Conservation (phyloP, 2,113 vertebrate genomes). For the Coracopsis vasa region DNA sequence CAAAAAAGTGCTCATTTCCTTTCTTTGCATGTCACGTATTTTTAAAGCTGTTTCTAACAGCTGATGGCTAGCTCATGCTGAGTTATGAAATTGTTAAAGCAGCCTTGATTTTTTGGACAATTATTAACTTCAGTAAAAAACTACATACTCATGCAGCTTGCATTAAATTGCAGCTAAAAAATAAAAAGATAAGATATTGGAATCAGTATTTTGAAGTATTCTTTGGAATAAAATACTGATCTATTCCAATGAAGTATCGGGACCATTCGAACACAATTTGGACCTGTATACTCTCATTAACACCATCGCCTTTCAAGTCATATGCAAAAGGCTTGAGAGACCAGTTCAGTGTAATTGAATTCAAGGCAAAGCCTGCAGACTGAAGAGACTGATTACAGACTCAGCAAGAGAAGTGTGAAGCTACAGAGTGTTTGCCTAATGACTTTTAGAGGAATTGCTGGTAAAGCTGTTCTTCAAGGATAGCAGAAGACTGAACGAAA, state of each 20-base stretch:
- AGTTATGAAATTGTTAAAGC: conserved; percentile 3
- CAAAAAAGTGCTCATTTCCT: not conserved
- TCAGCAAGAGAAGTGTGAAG: not conserved
- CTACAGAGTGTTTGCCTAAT: not conserved
- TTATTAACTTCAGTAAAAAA: not conserved
- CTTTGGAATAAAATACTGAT: not conserved
- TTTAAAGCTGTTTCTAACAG: not conserved
- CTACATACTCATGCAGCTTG: not conserved
- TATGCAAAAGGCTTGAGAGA: not conserved
- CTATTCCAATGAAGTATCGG: not conserved
- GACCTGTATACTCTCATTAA: not conserved
- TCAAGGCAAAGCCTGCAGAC: not conserved
- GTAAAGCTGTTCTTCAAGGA: not conserved
- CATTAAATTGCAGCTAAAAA: not conserved
- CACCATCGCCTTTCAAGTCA: not conserved
- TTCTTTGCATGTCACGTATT: not conserved
- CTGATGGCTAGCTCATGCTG: not conserved
- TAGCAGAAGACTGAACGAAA: not conserved
- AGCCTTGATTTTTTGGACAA: not conserved
- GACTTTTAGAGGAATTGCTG: not conserved
- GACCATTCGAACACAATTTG: not conserved
- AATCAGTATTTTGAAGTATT: not conserved
- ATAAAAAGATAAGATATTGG: not conserved
- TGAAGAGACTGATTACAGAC: not conserved
- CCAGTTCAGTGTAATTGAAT: not conserved